Base-by-base conservation (phyloP, 2,888 invertebrate species). In the Ernsta delagoae region DNA sequence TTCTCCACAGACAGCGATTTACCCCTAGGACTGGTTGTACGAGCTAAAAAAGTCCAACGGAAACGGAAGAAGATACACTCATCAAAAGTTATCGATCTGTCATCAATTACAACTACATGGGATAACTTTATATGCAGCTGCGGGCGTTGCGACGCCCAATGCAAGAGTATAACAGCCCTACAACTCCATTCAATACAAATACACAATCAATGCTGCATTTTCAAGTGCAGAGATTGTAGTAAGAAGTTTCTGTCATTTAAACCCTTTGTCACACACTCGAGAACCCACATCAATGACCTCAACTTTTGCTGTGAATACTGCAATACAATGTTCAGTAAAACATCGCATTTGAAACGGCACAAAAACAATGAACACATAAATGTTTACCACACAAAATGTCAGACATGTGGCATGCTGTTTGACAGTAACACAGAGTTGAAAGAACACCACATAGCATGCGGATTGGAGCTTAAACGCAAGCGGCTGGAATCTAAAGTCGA, bases 271-370 rank as follows among this genome's bases (percentile, higher is more conserved):
- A 87, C 83, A 69, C 93, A 93, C 73, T 84, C 86, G 0, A 77
- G 89, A 5, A 75, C 82, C 50, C 92, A 92, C 59, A 89, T 87
- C 43, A 89, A 86, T 50, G 63, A 81, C 1, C 73, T 93, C 0
- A 75, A 85, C 34, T 86, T 88, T 69, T 89, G 88, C 71, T 93
- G 93, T 70, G 93, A 93, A 67, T 84, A 81, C 39, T 93, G 93
- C 65, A 89, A 89, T 36, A 85, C 85, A 53, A 71, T 79, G 0
- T 91, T 88, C 34, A 74, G 75, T 0, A 75, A 83, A 12, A 81
- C 83, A 0, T 73, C 82, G 0, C 77, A 81, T 31, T 72, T 90
- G 0, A 89, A 89, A 70, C 82, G 83, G 6, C 93, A 93, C 74
- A 76, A 79, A 62, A 83, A 76, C 3, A 75, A 72, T 8, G 75